phyloP scores from a whole-genome alignment of 2,113 vertebrate genomes.

The Thomomys bottae region DNA sequence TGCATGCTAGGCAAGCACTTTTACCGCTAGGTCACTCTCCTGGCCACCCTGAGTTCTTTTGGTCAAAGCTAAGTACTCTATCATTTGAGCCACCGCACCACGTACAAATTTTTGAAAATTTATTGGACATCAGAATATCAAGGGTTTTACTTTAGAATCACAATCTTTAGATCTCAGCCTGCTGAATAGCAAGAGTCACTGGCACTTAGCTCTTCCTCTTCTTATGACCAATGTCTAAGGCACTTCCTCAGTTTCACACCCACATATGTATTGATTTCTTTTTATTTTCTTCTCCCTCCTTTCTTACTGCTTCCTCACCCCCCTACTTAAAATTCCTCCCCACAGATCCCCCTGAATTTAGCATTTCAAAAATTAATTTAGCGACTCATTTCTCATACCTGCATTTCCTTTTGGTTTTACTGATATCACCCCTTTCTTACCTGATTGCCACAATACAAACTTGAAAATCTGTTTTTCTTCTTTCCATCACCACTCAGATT shows the following conservation, averaged over 20 bases:
- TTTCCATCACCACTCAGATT: not conserved
- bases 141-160: too few relatives aligned
- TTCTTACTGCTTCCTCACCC: not conserved
- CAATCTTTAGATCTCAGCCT: too few relatives aligned
- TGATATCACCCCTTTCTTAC: not conserved
- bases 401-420: not conserved
- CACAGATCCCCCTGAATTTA: not conserved
- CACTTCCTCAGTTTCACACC: not conserved
- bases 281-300: not conserved
- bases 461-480: conserved; percentile 15
- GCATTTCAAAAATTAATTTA: conserved; percentile 11
- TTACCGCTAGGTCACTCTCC: too few relatives aligned
- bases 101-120: too few relatives aligned
- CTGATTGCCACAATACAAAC: not conserved
- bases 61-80: too few relatives aligned
- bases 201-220: not conserved
- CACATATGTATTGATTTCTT: not conserved
- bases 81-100: too few relatives aligned
- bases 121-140: too few relatives aligned
- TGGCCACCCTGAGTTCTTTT: too few relatives aligned
- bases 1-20: too few relatives aligned
- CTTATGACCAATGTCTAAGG: not conserved
- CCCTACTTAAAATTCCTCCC: not conserved
- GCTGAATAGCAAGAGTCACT: too few relatives aligned
- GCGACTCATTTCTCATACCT: not conserved